Evolutionary conservation across 2,113 vertebrate species (phyloP), one percentile per base, ranked within the genome.

Genomic region (Oxygymnocypris stewartii): DNA sequence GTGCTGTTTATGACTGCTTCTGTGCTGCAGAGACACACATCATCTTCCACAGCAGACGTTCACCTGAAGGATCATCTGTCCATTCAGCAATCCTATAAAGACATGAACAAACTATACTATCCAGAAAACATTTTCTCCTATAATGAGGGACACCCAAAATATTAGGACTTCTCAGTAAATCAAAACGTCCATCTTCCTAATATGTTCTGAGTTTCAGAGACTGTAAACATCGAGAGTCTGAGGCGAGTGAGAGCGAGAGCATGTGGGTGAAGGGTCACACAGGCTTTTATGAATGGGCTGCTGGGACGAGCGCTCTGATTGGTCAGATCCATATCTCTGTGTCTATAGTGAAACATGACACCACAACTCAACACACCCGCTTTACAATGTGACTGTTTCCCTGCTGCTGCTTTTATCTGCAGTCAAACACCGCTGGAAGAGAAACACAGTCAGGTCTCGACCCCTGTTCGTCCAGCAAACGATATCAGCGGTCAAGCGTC

Each of bases 211-310:
- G 61, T 28, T 65, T 65, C 51, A 51, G 49, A 51, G 47, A 14
- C 49, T 51, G 4, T 2, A 47, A 47, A 13, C 49, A 54, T 16
- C 51, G 51, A 54, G 40, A 7, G 51, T 20, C 16, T 47, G 20
- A 44, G 37, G n/a, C 23, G 40, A 65, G 7, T 1, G 28, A 6
- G 74, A 31, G 49, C 31, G 37, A 51, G 44, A 84, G 51, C 79
- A 86, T 80, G 37, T 87, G 67, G 49, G 78, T 84, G 65, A 86
- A 87, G 47, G 88, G 76, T 85, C 44, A 57, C 47, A 8, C 28
- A 77, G 47, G 71, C 49, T 90, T 94, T 93, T 93, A 91, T 94
- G 93, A 95, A 94, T 94, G 93, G 89, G 89, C 85, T 86, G 83
- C 88, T 54, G 51, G 18, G 90, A 74, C 35, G 54, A 87, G 90